Base-by-base conservation (phyloP, 2,113 vertebrate genomes). In the Bubo bubo region DNA sequence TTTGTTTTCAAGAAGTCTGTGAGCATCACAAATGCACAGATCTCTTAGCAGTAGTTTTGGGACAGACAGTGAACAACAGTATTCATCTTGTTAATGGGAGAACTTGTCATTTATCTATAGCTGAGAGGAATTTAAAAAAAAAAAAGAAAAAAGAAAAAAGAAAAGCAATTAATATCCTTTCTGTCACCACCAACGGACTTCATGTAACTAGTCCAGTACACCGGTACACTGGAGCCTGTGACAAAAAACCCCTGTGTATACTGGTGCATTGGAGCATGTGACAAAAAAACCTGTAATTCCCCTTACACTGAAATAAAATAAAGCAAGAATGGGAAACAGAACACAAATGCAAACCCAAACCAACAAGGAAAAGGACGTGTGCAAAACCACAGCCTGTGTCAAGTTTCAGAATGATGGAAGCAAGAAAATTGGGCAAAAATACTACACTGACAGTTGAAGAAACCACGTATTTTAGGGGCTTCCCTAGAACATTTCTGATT, bases 351-450 rank as follows among this genome's bases (percentile, higher is more conserved):
- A 95, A 91, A 49, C 64, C 34, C 30, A 89, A 86, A 73, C 32
- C 28, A 79, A 76, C 50, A 91, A 76, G 45, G 73, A 95, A 89
- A 95, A 86, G 39, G 62, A 89, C 5, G 10, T 5, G 3, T 56
- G 50, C 88, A 93, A 68, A 93, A 93, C 67, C 86, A 88, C 77
- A 95, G 58, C 12, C 37, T 66, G 2, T 41, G 15, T 62, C 14
- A 30, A 94, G 73, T 96, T 97, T 97, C 96, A 93, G 37, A 94
- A 94, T 96, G 77, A 90, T 8, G 72, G 73, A 93, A 64, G 21
- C 21, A 56, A 71, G 75, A 79, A 88, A 73, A 28, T 20, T 6
- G 14, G 13, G 11, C 39, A 93, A 94, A 95, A 96, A 75, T 64
- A 79, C 70, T 85, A 72, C 56, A 70, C 15, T 74, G 81, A 55